Evolutionary conservation across 2,113 vertebrate genomes (phyloP), one percentile per base, ranked within the genome.

Genomic region (Plecturocebus donacophilus): DNA sequence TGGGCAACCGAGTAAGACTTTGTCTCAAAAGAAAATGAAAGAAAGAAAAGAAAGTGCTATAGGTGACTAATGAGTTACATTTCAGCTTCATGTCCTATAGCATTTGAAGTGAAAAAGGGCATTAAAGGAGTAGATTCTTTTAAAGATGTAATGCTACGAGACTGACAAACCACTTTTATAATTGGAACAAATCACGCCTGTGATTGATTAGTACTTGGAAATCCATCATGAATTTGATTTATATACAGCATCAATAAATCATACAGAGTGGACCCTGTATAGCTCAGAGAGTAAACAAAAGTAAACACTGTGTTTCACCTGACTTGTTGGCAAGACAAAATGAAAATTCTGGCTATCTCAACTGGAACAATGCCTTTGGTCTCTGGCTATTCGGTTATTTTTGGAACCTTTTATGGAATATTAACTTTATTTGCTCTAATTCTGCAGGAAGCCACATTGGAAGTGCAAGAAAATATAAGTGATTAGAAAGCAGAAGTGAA

Each of bases 161-260:
- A 49, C 40, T 96, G 94, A 97, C 83, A 95, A 97, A 96, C 58
- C 68, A 84, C 95, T 95, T 97, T 95, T 92, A 81, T 90, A 95
- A 97, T 97, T 97, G 87, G 85, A 98, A 97, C 80, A 95, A 96
- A 96, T 49, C 49, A 64, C 88, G 76, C 70, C 88, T 97, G 92
- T 85, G 93, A 96, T 97, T 97, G 94, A 96, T 91, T 92, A 95
- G 92, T 85, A 95, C 96, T 97, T 95, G 96, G 97, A 98, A 98
- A 98, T 97, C 94, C 96, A 98, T 96, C 97, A 97, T 97, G 95
- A 97, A 96, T 98, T 98, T 98, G 96, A 98, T 96, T 96, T 97
- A 98, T 61, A 97, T 76, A 90, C 90, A 94, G 87, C 58, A 86
- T 95, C 97, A 97, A 97, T 98, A 97, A 98, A 98, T 97, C 96